Evolutionary conservation across 2,888 invertebrate species (phyloP), one percentile per base, ranked within the genome.

Genomic region (Drosophila peninsularis): DNA sequence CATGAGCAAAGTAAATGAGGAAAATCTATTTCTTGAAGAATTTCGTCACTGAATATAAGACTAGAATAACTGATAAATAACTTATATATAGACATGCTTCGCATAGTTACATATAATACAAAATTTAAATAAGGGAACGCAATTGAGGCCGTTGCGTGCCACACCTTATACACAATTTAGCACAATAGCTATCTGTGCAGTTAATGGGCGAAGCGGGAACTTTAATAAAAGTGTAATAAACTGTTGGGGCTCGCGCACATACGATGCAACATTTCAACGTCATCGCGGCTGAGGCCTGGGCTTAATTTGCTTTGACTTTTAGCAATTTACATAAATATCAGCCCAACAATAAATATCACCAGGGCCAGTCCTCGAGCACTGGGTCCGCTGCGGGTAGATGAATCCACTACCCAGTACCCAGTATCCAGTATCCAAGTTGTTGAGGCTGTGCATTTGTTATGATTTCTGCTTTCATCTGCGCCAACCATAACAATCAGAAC

Each of bases 241-340:
- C 50, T 71, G 56, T 44, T 61, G 63, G 53, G 47, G 47, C 49
- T 30, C 54, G 67, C 47, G 67, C 47, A 58, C 60, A 47, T 47
- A 47, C 56, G 41, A 49, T 60, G 68, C 83, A 71, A 62, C 73
- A 82, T 76, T 71, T 78, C 82, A 74, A 73, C 82, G 77, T 84
- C 47, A 32, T 47, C 47, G 30, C 32, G 71, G 71, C 70, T 75
- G 87, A 82, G 75, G 78, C 78, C 75, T 78, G 75, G 79, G 82
- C 90, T 90, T 88, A 83, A 88, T 90, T 90, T 89, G 82, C 80
- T 80, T 88, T 89, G 90, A 89, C 90, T 88, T 80, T 84, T 82
- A 74, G 82, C 80, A 90, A 90, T 90, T 86, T 88, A 80, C 88
- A 88, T 90, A 90, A 89, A 88, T 88, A 88, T 86, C 77, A 73